phyloP scores from a whole-genome alignment of 2,797 vertebrate genomes.

The Podarcis siculus region DNA sequence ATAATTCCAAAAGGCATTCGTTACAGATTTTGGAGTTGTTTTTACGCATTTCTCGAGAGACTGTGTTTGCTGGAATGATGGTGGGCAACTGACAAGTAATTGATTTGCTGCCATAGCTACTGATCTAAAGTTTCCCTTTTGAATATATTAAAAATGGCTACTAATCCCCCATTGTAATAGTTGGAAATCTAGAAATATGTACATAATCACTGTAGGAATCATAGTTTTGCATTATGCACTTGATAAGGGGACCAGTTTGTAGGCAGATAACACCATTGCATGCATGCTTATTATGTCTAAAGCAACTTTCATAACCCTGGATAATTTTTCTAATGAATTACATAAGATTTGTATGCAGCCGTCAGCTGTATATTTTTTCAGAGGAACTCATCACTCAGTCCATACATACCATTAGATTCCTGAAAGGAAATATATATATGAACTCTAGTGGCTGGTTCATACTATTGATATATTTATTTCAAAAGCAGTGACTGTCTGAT shows the following conservation, averaged over 20 bases:
- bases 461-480: neutral
- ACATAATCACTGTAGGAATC: slow-evolving; percentile 37
- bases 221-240: slow-evolving; percentile 37
- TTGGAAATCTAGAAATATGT: slow-evolving; percentile 44
- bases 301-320: slow-evolving; percentile 33
- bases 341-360: neutral
- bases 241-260: slow-evolving; percentile 7
- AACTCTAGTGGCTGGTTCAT: neutral
- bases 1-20: slow-evolving; percentile 29
- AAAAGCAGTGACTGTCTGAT: neutral
- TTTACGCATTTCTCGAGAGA: slow-evolving; percentile 36
- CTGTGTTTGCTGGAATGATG: slow-evolving; percentile 27
- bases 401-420: neutral
- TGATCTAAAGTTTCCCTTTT: slow-evolving; percentile 34
- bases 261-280: slow-evolving; percentile 13
- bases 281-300: neutral
- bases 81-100: slow-evolving; percentile 24
- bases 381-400: neutral
- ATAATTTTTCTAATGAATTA: slow-evolving; percentile 41
- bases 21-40: slow-evolving; percentile 12
- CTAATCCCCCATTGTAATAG: slow-evolving; percentile 26
- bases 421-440: neutral
- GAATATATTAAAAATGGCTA: slow-evolving; percentile 24
- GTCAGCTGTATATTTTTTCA: neutral
- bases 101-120: slow-evolving; percentile 29